These are phyloP conservation scores for Dipodomys spectabilis DNA, from an alignment of 2,113 vertebrate species.

Conservation along the genomic window DNA sequence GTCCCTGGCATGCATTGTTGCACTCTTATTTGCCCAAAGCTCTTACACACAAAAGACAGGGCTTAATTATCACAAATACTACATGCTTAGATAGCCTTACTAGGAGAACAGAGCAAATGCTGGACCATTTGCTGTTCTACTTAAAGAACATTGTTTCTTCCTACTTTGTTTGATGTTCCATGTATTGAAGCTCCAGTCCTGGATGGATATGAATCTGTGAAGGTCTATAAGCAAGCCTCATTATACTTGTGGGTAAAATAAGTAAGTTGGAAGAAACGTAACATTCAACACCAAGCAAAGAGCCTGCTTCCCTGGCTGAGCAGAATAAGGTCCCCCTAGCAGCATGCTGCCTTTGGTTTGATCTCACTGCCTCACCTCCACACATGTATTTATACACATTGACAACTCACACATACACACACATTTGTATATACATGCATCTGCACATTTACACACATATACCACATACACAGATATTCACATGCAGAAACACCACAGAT, in stretches of 20 bases:
- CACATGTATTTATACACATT: background rate
- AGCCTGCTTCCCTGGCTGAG: background rate
- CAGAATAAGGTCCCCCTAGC: background rate
- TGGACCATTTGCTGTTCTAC: background rate
- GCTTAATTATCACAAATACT: background rate
- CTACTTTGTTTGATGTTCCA: background rate
- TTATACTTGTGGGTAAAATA: background rate
- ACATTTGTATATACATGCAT: too few relatives aligned
- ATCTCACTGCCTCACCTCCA: background rate
- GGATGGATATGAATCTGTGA: too few relatives aligned
- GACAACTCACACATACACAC: too few relatives aligned
- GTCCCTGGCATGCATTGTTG: background rate
- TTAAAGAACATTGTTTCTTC: background rate
- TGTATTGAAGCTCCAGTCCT: too few relatives aligned
- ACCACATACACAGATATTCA: too few relatives aligned
- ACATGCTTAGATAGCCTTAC: background rate
- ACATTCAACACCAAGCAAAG: background rate
- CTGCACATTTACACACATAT: too few relatives aligned
- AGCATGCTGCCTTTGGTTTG: too few relatives aligned
- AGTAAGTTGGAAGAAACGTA: background rate
- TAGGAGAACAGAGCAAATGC: background rate
- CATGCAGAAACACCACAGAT: too few relatives aligned
- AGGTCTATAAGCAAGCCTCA: background rate
- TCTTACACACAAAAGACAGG: background rate
- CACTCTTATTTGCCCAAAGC: background rate